Conservation (phyloP, 1,140 invertebrate genomes). For the Centruroides sculpturatus region DNA sequence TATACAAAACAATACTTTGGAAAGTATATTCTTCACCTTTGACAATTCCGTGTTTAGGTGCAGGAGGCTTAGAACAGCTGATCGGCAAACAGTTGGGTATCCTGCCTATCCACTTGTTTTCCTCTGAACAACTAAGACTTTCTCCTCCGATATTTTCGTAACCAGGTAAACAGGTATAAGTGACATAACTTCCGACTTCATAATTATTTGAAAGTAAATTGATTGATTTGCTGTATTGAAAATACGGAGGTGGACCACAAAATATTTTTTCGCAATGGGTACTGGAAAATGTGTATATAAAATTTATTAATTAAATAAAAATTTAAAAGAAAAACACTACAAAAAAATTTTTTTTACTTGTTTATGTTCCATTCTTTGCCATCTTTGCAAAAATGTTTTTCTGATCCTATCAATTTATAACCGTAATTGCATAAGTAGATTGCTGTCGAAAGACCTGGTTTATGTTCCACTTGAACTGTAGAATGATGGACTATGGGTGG, state of each 20-base stretch:
- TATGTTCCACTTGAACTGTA: conserved; percentile 4
- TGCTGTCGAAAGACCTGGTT: conserved; percentile 8
- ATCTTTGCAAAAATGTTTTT: conserved; percentile 2
- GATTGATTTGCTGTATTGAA: conserved; percentile 13
- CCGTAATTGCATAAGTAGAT: conserved; percentile 15
- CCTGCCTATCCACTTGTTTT: conserved; percentile 56
- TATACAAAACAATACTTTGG: conserved; percentile 10
- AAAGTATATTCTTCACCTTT: conserved; percentile 11
- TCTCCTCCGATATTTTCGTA: too few species aligned
- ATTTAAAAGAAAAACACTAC: neutral
- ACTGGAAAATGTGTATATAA: conserved; percentile 7
- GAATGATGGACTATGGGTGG: conserved; percentile 11
- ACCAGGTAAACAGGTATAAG: too few species aligned
- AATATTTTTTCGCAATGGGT: conserved; percentile 17
- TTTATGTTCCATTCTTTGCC: conserved; percentile 1
- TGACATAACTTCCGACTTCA: too few species aligned
- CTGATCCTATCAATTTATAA: conserved; percentile 12
- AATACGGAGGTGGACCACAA: conserved; percentile 19
- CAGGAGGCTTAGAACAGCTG: conserved; percentile 1
- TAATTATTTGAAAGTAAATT: too few species aligned
- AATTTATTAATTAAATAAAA: neutral
- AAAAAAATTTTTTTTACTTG: too few species aligned
- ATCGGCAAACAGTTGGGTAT: conserved; percentile 18
- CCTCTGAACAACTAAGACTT: conserved; percentile 37
- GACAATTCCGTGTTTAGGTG: conserved; percentile 1